Evolutionary conservation across 2,888 invertebrate genomes (phyloP).

Genomic region (Tenthredo amoena): DNA sequence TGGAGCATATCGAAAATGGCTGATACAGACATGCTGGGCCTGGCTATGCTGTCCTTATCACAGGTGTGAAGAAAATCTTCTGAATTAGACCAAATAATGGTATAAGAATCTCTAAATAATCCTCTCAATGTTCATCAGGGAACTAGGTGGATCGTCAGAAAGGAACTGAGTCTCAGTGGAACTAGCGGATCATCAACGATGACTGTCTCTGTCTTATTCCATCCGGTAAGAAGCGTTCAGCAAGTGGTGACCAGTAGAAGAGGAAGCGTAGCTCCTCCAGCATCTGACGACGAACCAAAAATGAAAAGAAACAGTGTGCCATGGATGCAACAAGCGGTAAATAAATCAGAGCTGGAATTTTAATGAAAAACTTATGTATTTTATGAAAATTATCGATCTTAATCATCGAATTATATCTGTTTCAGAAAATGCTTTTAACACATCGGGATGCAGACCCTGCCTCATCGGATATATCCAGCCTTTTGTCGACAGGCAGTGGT

Average conservation of each 20-base stretch:
- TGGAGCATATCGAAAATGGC: slow-evolving; percentile 79
- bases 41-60: slow-evolving; percentile 77
- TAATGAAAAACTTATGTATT: not conserved
- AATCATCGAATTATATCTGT: slow-evolving; percentile 42
- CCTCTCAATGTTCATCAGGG: slow-evolving; percentile 62
- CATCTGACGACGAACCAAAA: slow-evolving; percentile 71
- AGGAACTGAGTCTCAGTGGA: slow-evolving; percentile 71
- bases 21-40: slow-evolving; percentile 80
- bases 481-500: slow-evolving; percentile 75
- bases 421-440: slow-evolving; percentile 72
- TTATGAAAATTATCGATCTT: not conserved
- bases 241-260: slow-evolving; percentile 68
- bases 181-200: slow-evolving; percentile 73
- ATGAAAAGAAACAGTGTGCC: slow-evolving; percentile 75
- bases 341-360: slow-evolving; percentile 53
- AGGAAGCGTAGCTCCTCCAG: slow-evolving; percentile 66
- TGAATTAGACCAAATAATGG: not conserved
- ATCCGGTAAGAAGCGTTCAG: slow-evolving; percentile 76
- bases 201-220: slow-evolving; percentile 78
- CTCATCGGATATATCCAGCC: slow-evolving; percentile 73
- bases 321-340: slow-evolving; percentile 77
- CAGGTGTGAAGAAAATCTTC: slow-evolving; percentile 69
- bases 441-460: slow-evolving; percentile 71
- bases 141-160: slow-evolving; percentile 70
- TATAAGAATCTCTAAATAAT: slow-evolving; percentile 9